Percentiles rank a stretch among this genome's conserved stretches.
Evolutionary conservation across 2,797 vertebrate species (phyloP).

Genomic region (Meriones psammophilus): DNA sequence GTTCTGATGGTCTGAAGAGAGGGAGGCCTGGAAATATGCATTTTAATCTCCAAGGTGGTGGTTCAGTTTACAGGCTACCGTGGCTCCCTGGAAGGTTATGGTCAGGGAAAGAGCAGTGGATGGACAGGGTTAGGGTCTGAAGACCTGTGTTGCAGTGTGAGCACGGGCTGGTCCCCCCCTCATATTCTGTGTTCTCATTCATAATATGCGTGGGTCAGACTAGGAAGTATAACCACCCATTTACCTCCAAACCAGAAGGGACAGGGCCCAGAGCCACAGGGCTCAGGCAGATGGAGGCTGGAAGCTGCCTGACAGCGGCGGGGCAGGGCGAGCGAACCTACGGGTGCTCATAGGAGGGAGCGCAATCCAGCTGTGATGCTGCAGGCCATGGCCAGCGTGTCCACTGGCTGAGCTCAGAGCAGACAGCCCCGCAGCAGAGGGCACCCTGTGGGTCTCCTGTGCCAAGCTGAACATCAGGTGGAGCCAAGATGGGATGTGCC

Average conservation of each 20-base stretch:
- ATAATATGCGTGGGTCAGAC: not conserved
- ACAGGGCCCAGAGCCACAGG: not conserved
- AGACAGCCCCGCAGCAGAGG: not conserved
- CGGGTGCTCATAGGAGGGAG: not conserved
- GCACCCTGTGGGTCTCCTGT: not conserved
- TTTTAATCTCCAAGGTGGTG: not conserved
- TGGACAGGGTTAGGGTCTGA: fast-evolving
- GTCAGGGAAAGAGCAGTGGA: not conserved
- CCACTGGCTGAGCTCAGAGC: not conserved
- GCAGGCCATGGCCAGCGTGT: not conserved
- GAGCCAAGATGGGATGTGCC: not conserved
- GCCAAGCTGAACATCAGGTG: not conserved
- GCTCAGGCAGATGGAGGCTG: not conserved
- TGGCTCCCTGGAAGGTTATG: fast-evolving
- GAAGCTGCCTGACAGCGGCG: not conserved
- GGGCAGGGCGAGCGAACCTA: not conserved
- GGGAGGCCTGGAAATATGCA: not conserved
- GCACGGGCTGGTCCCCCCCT: not conserved
- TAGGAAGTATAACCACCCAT: not conserved
- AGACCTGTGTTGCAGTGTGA: not conserved
- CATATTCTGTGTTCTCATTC: not conserved
- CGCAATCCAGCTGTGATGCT: not conserved
- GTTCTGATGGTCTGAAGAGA: not conserved
- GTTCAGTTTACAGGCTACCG: not conserved
- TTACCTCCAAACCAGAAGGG: not conserved